phyloP scores from a whole-genome alignment of 1,140 invertebrate species.

The Acromyrmex echinatior region DNA sequence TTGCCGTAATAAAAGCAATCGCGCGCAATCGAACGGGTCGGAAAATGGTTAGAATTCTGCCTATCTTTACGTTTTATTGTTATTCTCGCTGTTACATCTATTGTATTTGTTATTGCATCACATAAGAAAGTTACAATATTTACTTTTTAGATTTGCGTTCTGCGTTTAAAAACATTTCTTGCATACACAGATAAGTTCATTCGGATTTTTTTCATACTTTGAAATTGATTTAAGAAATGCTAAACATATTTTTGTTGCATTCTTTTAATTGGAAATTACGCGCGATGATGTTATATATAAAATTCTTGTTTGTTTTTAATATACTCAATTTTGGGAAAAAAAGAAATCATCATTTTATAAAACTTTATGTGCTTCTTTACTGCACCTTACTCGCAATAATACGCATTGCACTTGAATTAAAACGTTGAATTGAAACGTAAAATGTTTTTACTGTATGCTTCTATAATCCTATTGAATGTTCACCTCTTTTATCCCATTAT shows the following conservation, averaged over 20 bases:
- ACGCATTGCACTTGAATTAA: neutral
- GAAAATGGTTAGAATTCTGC: constrained; percentile 10
- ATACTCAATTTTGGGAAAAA: neutral
- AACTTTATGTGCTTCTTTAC: neutral
- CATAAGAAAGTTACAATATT: neutral
- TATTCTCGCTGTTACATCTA: constrained; percentile 14
- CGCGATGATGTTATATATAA: neutral
- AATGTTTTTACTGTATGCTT: neutral
- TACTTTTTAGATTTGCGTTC: neutral
- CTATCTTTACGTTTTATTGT: constrained; percentile 4
- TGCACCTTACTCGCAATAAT: neutral
- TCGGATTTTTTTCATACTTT: constrained; percentile 1
- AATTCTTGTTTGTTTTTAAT: neutral
- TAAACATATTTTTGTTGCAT: neutral
- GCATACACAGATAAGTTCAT: neutral
- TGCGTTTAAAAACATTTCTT: neutral
- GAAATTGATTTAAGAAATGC: neutral
- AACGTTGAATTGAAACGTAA: neutral
- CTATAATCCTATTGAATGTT: constrained; percentile 34
- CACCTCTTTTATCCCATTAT: constrained; percentile 15
- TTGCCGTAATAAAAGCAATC: constrained; percentile 44
- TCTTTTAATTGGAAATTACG: neutral
- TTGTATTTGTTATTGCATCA: neutral
- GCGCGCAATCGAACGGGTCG: neutral
- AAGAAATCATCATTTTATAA: neutral